Base-by-base conservation (phyloP, 2,113 vertebrate genomes). In the Phoenicopterus ruber region DNA sequence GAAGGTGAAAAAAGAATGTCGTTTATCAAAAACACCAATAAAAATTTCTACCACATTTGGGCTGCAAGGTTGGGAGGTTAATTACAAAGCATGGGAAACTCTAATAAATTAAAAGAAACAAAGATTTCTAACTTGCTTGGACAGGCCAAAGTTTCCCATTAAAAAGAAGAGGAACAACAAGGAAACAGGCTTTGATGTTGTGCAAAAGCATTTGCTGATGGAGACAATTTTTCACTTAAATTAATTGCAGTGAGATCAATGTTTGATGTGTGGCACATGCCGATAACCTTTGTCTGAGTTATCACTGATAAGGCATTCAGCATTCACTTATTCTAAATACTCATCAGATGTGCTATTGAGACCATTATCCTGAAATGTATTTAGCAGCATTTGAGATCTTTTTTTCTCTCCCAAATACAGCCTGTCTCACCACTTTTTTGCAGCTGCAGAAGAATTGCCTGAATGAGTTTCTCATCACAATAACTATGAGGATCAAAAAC, bases 281-380 rank as follows among this genome's bases (percentile, higher is more conserved):
- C 0, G 38, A 97, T 94, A 97, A 95, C 96, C 94, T 97, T 96
- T 94, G 89, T 62, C 94, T 93, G 59, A 88, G 69, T 90, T 95
- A 93, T 74, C 82, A 93, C 84, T 92, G 94, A 82, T 86, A 96
- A 94, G n/a, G 47, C 91, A 94, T 92, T 95, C 89, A 86, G 47
- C 61, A 79, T 84, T 96, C 85, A 32, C 69, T 96, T 87, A 36
- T n/a, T 91, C 40, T 93, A 92, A 96, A 91, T 70, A 76, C 73
- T 58, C 88, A 91, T 97, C 96, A 96, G 89, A 96, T 91, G 88
- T 86, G 70, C 93, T 93, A 73, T 96, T 96, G 83, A 93, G 76
- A 67, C 84, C 22, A 72, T 93, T 89, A 91, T 92, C 54, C 85
- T 94, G 93, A 86, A 95, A 96, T 69, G 79, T 61, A 93, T 94